These are phyloP conservation scores for Ceratothoa steindachneri DNA, from an alignment of 2,888 invertebrate genomes.

Conservation along the genomic window DNA sequence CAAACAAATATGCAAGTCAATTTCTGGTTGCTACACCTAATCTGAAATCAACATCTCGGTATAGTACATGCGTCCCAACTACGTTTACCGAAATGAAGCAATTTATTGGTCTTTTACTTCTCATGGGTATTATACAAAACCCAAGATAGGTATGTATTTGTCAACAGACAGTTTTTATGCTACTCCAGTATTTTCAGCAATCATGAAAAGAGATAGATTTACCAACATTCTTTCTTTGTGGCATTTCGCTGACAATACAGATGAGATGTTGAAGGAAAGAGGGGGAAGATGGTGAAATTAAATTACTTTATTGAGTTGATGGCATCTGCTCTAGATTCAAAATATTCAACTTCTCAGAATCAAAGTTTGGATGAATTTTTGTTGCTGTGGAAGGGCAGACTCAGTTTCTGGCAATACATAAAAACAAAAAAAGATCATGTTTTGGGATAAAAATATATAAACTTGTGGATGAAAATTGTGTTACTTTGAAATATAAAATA, in stretches of 20 bases:
- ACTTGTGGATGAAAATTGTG: conserved; percentile 1
- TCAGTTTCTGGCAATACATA: conserved; percentile 19
- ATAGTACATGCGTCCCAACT: background rate
- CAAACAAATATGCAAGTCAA: conserved; percentile 4
- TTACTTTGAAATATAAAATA: conserved; percentile 2
- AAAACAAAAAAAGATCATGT: conserved; percentile 19
- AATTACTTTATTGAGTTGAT: background rate
- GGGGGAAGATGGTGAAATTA: background rate
- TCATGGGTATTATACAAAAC: conserved; percentile 5
- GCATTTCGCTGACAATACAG: background rate
- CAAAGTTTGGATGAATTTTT: conserved; percentile 18
- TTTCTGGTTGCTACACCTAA: background rate
- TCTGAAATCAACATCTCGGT: background rate
- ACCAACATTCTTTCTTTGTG: background rate
- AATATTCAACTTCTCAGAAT: conserved; percentile 9
- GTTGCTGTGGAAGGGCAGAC: conserved; percentile 15
- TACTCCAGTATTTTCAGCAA: conserved; percentile 1
- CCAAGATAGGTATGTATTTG: background rate
- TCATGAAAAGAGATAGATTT: conserved; percentile 3
- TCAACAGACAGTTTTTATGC: background rate
- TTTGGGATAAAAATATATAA: conserved; percentile 24
- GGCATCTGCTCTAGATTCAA: background rate
- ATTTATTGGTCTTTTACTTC: background rate
- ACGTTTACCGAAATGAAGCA: background rate
- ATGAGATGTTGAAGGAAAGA: background rate